A percentile compares a stretch with the other conserved stretches of the same genome.
Conservation (phyloP, 1,140 invertebrate genomes). For the Lepidostoma basale region DNA sequence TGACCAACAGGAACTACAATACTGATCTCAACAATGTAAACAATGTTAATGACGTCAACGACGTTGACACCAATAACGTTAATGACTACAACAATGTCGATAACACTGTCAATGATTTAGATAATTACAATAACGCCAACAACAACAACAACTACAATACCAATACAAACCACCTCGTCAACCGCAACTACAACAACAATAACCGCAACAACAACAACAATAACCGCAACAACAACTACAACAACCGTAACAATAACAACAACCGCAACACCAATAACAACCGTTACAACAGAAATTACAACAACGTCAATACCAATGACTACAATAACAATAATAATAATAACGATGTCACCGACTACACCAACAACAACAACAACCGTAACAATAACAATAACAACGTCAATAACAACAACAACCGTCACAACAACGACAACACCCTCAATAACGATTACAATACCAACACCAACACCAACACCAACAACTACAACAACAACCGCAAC, state of each 20-base stretch:
- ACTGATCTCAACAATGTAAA: background rate
- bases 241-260: too few species aligned
- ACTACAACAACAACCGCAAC: background rate
- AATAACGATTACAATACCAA: background rate
- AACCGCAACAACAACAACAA: too few species aligned
- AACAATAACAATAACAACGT: background rate
- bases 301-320: background rate
- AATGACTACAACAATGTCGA: background rate
- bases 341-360: background rate
- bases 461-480: background rate
- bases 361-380: background rate
- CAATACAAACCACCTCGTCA: background rate
- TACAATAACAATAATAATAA: too few species aligned
- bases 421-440: background rate
- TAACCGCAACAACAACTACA: too few species aligned
- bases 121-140: background rate
- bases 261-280: too few species aligned
- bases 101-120: background rate
- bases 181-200: background rate
- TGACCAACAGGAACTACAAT: background rate
- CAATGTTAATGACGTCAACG: background rate
- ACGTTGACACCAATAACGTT: background rate
- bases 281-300: background rate
- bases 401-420: too few species aligned
- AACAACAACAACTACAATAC: background rate